Conservation (phyloP, 2,797 vertebrate species). For the Anabas testudineus region DNA sequence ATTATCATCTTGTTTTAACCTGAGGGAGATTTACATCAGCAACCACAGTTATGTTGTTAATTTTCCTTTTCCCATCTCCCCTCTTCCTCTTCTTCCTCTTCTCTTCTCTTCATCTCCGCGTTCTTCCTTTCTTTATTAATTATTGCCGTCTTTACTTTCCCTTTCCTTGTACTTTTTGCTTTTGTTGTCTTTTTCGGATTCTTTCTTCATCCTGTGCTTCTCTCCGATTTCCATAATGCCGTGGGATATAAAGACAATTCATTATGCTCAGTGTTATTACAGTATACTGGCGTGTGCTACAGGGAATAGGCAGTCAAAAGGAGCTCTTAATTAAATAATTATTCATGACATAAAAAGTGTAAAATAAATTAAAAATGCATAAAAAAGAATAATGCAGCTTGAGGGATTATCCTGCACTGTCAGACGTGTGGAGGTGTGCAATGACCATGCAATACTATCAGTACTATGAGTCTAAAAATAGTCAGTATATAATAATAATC, state of each 20-base stretch:
- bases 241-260: slow-evolving; percentile 51
- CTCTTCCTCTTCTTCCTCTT: background rate
- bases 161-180: background rate
- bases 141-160: background rate
- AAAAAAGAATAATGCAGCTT: slow-evolving; percentile 9
- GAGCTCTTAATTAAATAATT: slow-evolving; percentile 55
- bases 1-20: slow-evolving; percentile 77
- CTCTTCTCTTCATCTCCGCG: background rate
- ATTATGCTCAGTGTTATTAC: slow-evolving; percentile 48
- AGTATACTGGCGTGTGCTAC: slow-evolving; percentile 15
- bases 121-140: background rate
- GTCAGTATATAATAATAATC: too few relatives aligned
- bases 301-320: slow-evolving; percentile 29
- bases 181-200: slow-evolving; percentile 20
- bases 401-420: background rate
- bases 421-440: background rate
- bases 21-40: slow-evolving; percentile 67
- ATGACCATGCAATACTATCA: background rate
- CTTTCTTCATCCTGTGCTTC: slow-evolving; percentile 63
- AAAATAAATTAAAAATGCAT: background rate
- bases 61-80: slow-evolving; percentile 11
- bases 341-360: slow-evolving; percentile 34
- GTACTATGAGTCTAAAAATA: background rate
- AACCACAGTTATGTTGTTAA: slow-evolving; percentile 46
- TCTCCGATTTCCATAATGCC: slow-evolving; percentile 46